A percentile compares a stretch with the other conserved stretches of the same genome.
Conservation (phyloP, 2,113 vertebrate species). For the Clarias macrocephalus region DNA sequence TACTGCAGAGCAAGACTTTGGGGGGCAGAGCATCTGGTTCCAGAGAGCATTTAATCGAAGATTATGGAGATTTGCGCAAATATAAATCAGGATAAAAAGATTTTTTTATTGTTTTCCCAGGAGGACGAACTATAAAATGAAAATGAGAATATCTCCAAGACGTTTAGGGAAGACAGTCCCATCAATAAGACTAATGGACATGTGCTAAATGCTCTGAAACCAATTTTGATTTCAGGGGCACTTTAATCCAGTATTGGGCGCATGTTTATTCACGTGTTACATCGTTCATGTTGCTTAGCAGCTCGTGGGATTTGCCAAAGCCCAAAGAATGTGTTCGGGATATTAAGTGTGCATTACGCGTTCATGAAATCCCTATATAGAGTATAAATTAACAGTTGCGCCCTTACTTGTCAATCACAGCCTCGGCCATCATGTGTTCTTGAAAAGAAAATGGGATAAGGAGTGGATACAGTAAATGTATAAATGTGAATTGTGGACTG, state of each 20-base stretch:
- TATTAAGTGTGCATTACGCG: neutral
- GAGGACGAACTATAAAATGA: neutral
- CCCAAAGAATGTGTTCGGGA: neutral
- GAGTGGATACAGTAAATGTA: no score
- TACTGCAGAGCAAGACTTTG: neutral
- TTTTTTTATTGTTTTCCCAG: neutral
- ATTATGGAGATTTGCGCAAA: neutral
- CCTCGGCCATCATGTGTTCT: neutral
- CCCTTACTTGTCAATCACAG: neutral
- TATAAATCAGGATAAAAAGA: neutral
- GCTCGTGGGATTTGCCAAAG: slow-evolving; percentile 6
- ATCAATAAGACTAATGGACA: neutral
- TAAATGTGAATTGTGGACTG: no score
- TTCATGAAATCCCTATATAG: neutral
- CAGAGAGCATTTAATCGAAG: neutral
- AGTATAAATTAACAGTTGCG: neutral
- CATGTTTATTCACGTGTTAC: neutral
- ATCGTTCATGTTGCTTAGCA: slow-evolving; percentile 18
- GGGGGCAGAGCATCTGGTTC: neutral
- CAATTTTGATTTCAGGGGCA: neutral
- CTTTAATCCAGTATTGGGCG: neutral
- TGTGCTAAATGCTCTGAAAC: neutral
- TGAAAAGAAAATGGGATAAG: neutral
- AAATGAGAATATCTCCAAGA: neutral
- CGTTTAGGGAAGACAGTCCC: neutral